Evolutionary conservation across 2,797 vertebrate species (phyloP).

Genomic region (Toxotes lorentzi): DNA sequence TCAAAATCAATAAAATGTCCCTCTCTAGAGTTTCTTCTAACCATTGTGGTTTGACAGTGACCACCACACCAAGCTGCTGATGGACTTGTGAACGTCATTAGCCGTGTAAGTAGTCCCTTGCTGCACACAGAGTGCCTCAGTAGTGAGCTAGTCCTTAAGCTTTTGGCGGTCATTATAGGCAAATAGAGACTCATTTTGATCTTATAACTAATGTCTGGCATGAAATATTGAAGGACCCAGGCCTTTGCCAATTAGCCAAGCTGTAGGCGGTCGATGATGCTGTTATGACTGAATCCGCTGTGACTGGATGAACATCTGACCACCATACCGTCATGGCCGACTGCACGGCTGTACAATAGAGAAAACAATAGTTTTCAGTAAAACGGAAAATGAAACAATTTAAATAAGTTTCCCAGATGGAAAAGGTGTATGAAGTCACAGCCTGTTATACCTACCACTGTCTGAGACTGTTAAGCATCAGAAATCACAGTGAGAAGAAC

Average conservation of each 20-base stretch:
- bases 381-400: neutral
- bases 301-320: slow-evolving; percentile 34
- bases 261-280: slow-evolving; percentile 57
- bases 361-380: too few relatives aligned
- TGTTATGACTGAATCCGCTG: slow-evolving; percentile 30
- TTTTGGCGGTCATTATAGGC: slow-evolving; percentile 63
- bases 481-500: neutral
- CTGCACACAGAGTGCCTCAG: slow-evolving; percentile 46
- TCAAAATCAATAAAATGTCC: slow-evolving; percentile 32
- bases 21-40: slow-evolving; percentile 29
- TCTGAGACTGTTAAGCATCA: neutral
- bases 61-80: slow-evolving; percentile 56
- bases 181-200: slow-evolving; percentile 67
- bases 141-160: slow-evolving; percentile 47
- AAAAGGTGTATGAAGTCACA: slow-evolving; percentile 1
- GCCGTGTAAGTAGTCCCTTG: slow-evolving; percentile 48
- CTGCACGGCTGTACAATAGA: too few relatives aligned
- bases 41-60: slow-evolving; percentile 47
- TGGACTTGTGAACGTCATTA: slow-evolving; percentile 69
- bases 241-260: slow-evolving; percentile 69
- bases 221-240: slow-evolving; percentile 74
- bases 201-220: slow-evolving; percentile 67
- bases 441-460: neutral
- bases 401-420: neutral
- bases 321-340: neutral